phyloP scores from a whole-genome alignment of 2,797 vertebrate species.

The Lagorchestes hirsutus region DNA sequence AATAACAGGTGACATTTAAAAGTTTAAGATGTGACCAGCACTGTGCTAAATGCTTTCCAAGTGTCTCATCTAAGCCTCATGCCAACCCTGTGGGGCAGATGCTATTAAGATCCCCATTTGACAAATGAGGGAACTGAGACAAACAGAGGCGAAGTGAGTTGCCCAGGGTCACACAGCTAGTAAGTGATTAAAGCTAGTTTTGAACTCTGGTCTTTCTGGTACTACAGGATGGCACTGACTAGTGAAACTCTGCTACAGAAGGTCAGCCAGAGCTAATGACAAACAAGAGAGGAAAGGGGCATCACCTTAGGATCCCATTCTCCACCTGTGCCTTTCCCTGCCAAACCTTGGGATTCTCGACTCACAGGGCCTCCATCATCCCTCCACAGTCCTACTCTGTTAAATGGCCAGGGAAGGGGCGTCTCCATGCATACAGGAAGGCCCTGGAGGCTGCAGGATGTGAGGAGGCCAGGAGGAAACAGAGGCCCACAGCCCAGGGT shows the following conservation, averaged over 20 bases:
- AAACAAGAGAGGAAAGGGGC: background rate
- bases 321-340: background rate
- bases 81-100: background rate
- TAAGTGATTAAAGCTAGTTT: background rate
- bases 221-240: no score
- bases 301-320: background rate
- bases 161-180: background rate
- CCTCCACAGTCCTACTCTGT: constrained; percentile 39
- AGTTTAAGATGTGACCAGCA: background rate
- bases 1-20: background rate
- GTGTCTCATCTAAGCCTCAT: background rate
- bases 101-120: background rate
- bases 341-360: background rate
- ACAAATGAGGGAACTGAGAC: background rate
- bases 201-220: background rate
- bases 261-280: background rate
- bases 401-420: constrained; percentile 65
- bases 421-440: constrained; percentile 79
- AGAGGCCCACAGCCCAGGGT: constrained; percentile 65
- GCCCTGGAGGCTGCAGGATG: constrained; percentile 82
- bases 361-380: constrained; percentile 59
- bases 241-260: background rate
- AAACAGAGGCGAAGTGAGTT: background rate
- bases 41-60: background rate
- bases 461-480: constrained; percentile 78